These are phyloP conservation scores for Masticophis lateralis DNA, from an alignment of 2,797 vertebrate genomes.

Conservation along the genomic window DNA sequence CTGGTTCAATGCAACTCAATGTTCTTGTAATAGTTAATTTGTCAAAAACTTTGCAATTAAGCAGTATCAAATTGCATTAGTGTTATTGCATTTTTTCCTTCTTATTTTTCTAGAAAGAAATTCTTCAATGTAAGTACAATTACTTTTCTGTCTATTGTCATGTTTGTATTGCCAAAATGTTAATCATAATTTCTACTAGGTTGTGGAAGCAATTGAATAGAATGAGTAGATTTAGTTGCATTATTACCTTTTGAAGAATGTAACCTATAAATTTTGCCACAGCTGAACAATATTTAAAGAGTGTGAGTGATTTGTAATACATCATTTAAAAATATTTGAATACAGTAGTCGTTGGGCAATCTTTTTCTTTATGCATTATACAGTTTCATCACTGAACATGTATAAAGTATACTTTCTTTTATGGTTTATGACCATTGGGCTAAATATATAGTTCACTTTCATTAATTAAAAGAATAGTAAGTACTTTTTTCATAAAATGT, in stretches of 20 bases:
- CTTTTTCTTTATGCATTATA: neutral
- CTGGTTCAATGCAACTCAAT: neutral
- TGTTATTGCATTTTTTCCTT: conserved; percentile 2
- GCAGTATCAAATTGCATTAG: neutral
- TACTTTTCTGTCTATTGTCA: conserved; percentile 27
- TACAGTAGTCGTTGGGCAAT: neutral
- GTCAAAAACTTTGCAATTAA: neutral
- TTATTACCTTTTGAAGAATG: too few species aligned
- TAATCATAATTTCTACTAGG: neutral
- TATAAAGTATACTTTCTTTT: neutral
- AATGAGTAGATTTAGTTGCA: neutral
- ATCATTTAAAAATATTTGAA: neutral
- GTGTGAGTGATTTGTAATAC: neutral
- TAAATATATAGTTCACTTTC: neutral
- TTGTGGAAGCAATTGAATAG: neutral
- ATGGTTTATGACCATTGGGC: neutral
- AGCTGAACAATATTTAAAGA: neutral
- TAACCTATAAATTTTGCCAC: neutral
- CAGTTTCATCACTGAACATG: neutral
- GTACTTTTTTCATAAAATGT: neutral
- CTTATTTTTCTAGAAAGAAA: conserved; percentile 76
- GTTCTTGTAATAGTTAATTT: neutral
- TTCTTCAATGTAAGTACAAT: conserved; percentile 82
- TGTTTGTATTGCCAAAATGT: neutral
- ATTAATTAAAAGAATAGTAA: neutral